These are phyloP conservation scores for Vandiemenella viatica DNA, from an alignment of 2,888 invertebrate genomes.

Conservation along the genomic window DNA sequence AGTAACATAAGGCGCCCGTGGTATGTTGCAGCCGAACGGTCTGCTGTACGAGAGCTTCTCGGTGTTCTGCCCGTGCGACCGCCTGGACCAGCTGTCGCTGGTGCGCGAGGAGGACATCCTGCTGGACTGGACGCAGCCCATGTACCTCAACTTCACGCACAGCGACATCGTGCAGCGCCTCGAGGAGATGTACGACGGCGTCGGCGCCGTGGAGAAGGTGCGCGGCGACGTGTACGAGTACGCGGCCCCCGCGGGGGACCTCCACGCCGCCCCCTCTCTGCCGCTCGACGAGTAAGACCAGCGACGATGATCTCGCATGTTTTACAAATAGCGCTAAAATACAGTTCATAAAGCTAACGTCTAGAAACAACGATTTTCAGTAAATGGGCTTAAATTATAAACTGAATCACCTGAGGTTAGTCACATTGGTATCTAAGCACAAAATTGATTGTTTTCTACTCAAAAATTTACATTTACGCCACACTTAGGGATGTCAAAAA, in stretches of 20 bases:
- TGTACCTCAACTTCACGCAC: conserved; percentile 79
- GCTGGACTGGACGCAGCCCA: conserved; percentile 62
- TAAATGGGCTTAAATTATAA: no score
- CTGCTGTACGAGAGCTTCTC: conserved; percentile 70
- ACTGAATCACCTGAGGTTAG: no score
- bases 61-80: conserved; percentile 67
- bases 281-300: conserved; percentile 39
- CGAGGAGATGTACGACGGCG: conserved; percentile 47
- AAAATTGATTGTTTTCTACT: no score
- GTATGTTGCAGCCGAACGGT: conserved; percentile 64
- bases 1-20: no score
- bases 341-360: no score
- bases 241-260: conserved; percentile 43
- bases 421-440: no score
- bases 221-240: conserved; percentile 68
- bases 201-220: conserved; percentile 52
- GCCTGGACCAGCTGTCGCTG: conserved; percentile 53
- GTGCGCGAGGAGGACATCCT: conserved; percentile 61
- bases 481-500: no score
- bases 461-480: no score
- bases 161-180: conserved; percentile 63
- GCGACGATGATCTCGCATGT: background rate
- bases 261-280: conserved; percentile 30
- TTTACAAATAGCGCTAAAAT: no score
- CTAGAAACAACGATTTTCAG: no score